A percentile compares a stretch with the other conserved stretches of the same genome.
These are phyloP conservation scores for Drosophila sp. DNA, from an alignment of 1,140 invertebrate genomes.

Conservation along the genomic window DNA sequence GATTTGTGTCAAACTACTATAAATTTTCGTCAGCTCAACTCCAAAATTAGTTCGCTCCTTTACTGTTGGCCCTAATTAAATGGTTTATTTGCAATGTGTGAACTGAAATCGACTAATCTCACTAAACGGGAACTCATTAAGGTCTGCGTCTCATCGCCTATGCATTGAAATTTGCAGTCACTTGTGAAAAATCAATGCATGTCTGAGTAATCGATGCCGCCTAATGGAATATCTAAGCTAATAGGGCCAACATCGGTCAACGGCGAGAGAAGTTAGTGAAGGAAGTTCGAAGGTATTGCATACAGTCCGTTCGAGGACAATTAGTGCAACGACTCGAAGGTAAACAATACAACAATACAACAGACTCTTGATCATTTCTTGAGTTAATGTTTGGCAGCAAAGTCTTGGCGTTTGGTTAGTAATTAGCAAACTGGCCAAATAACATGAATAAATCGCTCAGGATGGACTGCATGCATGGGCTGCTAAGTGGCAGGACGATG, in stretches of 20 bases:
- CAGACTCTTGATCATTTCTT: conserved; percentile 71
- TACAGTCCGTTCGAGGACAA: conserved; percentile 58
- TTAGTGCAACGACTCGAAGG: conserved; percentile 53
- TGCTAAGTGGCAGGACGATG: conserved; percentile 58
- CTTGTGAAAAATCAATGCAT: conserved; percentile 82
- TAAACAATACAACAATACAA: conserved; percentile 42
- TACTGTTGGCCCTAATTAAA: background rate
- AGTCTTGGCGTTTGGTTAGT: conserved; percentile 64
- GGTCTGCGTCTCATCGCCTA: conserved; percentile 68
- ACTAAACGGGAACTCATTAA: conserved; percentile 64
- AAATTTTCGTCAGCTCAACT: background rate
- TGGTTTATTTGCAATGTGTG: background rate
- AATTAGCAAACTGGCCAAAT: conserved; percentile 75
- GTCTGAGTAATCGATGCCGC: conserved; percentile 79
- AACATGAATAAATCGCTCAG: conserved; percentile 72
- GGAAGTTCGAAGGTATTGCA: background rate
- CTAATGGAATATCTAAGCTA: conserved; percentile 83
- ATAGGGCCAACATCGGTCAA: conserved; percentile 47
- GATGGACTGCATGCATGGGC: background rate
- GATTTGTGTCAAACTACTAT: too few relatives aligned
- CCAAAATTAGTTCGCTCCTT: background rate
- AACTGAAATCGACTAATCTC: background rate
- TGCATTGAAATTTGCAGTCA: conserved; percentile 83
- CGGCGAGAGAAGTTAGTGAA: conserved; percentile 15
- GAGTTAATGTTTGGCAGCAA: conserved; percentile 68